A percentile compares a stretch with the other conserved stretches of the same genome.
These are phyloP conservation scores for Palythoa heliodiscus DNA, from an alignment of 92 coral and sea anemone genomes.

Conservation along the genomic window DNA sequence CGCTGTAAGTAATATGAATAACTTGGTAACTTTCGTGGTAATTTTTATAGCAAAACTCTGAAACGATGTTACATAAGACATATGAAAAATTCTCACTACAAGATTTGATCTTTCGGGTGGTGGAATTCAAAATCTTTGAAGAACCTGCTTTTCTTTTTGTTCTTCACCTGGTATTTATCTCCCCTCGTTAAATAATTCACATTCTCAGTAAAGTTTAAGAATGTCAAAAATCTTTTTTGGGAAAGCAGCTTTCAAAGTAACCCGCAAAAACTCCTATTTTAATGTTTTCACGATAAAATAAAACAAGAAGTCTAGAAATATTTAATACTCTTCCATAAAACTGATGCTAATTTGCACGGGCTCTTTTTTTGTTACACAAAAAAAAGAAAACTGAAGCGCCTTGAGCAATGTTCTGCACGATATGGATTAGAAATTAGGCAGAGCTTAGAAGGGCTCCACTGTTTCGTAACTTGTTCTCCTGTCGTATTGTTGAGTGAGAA, in stretches of 20 bases:
- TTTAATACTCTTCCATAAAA: too few relatives aligned
- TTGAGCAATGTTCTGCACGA: constrained; percentile 11
- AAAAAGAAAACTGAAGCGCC: too few relatives aligned
- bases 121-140: constrained; percentile 34
- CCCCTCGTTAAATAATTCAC: constrained; percentile 22
- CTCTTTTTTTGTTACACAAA: too few relatives aligned
- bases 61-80: not conserved
- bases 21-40: not conserved
- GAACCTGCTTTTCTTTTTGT: constrained; percentile 49
- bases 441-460: too few relatives aligned
- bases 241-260: constrained; percentile 17
- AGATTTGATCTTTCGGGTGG: constrained; percentile 53
- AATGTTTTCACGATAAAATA: not conserved
- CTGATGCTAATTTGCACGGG: too few relatives aligned
- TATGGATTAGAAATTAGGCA: constrained; percentile 1
- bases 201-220: constrained; percentile 1
- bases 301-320: too few relatives aligned
- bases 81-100: not conserved
- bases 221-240: constrained; percentile 13
- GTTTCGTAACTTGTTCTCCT: too few relatives aligned
- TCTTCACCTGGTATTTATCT: constrained; percentile 29
- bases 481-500: too few relatives aligned
- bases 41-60: not conserved
- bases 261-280: not conserved
- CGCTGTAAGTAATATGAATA: not conserved